Base-by-base conservation (phyloP, 2,888 invertebrate species). In the Ypsolopha scabrella region DNA sequence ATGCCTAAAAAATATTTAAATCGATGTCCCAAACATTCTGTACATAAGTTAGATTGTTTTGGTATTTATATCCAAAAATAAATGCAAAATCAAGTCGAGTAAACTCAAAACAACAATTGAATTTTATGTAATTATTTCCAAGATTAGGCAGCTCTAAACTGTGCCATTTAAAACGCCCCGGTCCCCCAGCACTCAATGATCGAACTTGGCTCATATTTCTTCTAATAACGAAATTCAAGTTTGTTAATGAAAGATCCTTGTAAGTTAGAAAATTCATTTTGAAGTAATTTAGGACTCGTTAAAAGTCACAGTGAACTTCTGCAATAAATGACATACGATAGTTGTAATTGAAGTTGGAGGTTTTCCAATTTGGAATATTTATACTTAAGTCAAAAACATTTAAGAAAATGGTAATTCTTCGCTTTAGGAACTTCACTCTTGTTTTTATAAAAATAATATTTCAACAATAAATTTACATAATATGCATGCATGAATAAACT, bases 141-240 rank as follows among this genome's bases (percentile, higher is more conserved):
- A 43, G 43, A 43, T 43, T 46, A 33, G 46, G 46, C 43, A 14
- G 43, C 36, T 37, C 10, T 48, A 48, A 48, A 48, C 38, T 24
- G 13, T 13, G 24, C 61, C 59, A 59, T 63, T 63, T 60, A 60
- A 67, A 66, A 64, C 65, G 60, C 65, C 67, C 67, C 60, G 58
- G 67, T 62, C 65, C 63, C 60, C 63, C 62, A 35, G 36, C 57
- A 63, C 68, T 72, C 72, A 73, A 73, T 73, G 74, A 75, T 77
- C 71, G 70, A 77, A 77, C 64, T 78, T 77, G 59, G 62, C 69
- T 75, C 74, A 75, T 77, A 77, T 77, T 76, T 77, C 77, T 76
- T 72, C 68, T 68, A 67, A 64, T 69, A 67, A 68, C 68, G 67
- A 65, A 70, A 72, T 73, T 70, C 70, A 73, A 78, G 72, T 78